Evolutionary conservation across 1,140 invertebrate genomes (phyloP).

Genomic region (Pogonognathellus flavescens): DNA sequence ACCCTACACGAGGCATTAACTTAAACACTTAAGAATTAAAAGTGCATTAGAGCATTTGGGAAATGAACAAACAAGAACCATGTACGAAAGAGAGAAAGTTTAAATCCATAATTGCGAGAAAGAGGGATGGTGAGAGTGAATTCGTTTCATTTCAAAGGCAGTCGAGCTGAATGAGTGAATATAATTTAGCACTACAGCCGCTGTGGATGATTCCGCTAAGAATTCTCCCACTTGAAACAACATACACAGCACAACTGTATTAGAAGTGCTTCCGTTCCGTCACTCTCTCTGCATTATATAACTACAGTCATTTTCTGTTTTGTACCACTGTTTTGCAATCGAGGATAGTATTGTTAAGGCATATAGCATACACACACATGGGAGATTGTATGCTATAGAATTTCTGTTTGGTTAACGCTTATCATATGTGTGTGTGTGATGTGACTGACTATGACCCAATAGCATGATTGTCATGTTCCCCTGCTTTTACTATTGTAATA

Average conservation of each 20-base stretch:
- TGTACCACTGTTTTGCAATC: no score
- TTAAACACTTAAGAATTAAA: conserved; percentile 42
- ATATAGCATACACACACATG: not conserved
- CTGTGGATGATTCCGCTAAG: not conserved
- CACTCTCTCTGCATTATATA: not conserved
- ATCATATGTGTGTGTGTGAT: no score
- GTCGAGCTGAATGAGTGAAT: not conserved
- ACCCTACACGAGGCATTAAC: not conserved
- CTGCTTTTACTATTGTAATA: no score
- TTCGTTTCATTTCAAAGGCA: conserved; percentile 1
- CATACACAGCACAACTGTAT: not conserved
- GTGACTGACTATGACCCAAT: no score
- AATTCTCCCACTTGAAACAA: conserved; percentile 5
- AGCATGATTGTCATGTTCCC: no score
- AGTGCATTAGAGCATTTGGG: conserved; percentile 49
- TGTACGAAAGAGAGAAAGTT: conserved; percentile 8
- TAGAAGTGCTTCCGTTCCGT: not conserved
- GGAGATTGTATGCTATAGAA: not conserved
- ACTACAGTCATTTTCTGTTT: no score
- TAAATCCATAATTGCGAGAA: conserved; percentile 30
- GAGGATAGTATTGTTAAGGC: no score
- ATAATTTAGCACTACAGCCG: conserved; percentile 12
- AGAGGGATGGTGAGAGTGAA: not conserved
- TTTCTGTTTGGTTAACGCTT: no score
- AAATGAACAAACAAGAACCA: conserved; percentile 32